Evolutionary conservation across 2,113 vertebrate species (phyloP).

Genomic region (Tetrao urogallus): DNA sequence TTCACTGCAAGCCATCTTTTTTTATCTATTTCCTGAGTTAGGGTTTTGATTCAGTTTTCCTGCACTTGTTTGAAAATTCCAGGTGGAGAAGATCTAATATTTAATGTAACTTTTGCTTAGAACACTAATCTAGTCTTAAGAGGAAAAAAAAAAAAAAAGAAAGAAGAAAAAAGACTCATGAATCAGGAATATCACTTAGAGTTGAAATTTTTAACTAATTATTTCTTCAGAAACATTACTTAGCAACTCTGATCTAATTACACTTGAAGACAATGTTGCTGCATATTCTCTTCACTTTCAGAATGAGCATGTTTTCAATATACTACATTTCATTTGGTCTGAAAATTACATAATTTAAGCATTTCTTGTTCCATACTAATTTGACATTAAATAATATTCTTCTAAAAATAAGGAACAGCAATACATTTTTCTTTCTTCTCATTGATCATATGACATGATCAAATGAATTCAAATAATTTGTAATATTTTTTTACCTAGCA

Average conservation of each 20-base stretch:
- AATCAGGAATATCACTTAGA: background rate
- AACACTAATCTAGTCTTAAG: background rate
- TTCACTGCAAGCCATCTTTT: background rate
- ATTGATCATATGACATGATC: background rate
- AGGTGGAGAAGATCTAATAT: background rate
- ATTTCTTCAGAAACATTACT: background rate
- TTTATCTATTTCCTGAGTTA: background rate
- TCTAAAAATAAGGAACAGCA: background rate
- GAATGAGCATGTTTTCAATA: background rate
- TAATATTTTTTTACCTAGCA: background rate
- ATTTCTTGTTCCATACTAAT: background rate
- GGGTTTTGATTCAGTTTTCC: background rate
- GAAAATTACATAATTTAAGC: background rate
- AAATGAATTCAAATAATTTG: too few relatives aligned
- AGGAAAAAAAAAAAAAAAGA: rapidly evolving
- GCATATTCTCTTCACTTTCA: background rate
- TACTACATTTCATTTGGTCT: background rate
- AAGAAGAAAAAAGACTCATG: rapidly evolving
- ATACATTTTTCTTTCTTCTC: background rate
- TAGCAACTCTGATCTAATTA: background rate
- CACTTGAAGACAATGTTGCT: background rate
- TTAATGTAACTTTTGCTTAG: background rate
- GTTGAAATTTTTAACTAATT: background rate
- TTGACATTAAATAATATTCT: background rate
- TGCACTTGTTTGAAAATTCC: background rate